phyloP scores from a whole-genome alignment of 2,797 vertebrate species.

The Arctocebus calabarensis region DNA sequence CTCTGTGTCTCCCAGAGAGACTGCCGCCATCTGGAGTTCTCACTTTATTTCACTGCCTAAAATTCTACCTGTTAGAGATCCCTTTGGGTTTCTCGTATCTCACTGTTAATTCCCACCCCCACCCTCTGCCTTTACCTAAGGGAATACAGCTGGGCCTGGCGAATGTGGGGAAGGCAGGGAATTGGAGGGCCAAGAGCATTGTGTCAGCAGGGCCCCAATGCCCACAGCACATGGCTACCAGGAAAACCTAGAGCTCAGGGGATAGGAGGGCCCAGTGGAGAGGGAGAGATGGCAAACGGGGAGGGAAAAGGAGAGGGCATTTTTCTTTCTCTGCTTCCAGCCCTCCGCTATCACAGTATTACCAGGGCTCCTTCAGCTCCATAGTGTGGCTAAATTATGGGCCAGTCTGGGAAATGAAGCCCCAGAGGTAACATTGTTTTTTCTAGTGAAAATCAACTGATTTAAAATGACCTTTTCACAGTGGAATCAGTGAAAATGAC shows the following conservation, averaged over 20 bases:
- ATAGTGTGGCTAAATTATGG: conserved; percentile 31
- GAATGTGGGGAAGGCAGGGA: background rate
- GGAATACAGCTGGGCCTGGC: background rate
- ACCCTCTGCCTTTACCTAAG: background rate
- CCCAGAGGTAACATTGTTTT: background rate
- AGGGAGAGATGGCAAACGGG: background rate
- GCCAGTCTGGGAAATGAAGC: conserved; percentile 18
- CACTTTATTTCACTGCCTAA: background rate
- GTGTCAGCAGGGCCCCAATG: background rate
- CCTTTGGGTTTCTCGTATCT: conserved; percentile 8
- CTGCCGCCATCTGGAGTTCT: background rate
- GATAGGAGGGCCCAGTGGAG: background rate
- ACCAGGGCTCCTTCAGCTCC: background rate
- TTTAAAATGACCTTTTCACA: conserved; percentile 55
- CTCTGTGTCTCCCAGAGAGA: background rate
- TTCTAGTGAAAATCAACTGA: conserved; percentile 37
- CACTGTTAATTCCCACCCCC: background rate
- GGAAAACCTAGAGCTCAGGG: background rate
- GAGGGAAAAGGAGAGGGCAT: background rate
- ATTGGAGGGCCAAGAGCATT: background rate
- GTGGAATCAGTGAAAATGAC: conserved; percentile 37
- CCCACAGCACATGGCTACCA: background rate
- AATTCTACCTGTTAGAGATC: background rate
- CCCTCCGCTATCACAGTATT: background rate
- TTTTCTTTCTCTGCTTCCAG: background rate